Evolutionary conservation across 53 echinoderm and acorn worm species (phyloP).

Genomic region (Temnopleurus reevesii): DNA sequence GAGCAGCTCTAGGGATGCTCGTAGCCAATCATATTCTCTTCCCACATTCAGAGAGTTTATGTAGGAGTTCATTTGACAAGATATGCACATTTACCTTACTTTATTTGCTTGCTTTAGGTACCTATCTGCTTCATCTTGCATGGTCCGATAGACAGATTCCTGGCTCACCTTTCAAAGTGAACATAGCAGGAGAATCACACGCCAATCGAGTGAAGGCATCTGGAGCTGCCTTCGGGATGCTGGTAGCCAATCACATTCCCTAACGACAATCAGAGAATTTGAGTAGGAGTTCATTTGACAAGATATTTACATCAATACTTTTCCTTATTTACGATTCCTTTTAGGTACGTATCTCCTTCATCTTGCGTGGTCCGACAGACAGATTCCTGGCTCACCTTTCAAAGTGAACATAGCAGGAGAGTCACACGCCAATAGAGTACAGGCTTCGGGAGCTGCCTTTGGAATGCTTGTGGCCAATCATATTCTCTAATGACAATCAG

Average conservation of each 20-base stretch:
- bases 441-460: conserved; percentile 66
- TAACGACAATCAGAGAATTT: too few species aligned
- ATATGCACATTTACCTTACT: too few species aligned
- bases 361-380: conserved; percentile 88
- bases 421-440: conserved; percentile 73
- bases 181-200: conserved; percentile 67
- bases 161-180: conserved; percentile 91
- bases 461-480: conserved; percentile 69
- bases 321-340: too few species aligned
- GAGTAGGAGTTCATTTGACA: too few species aligned
- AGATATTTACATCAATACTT: too few species aligned
- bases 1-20: conserved; percentile 70
- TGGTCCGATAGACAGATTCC: conserved; percentile 91
- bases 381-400: conserved; percentile 84
- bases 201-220: conserved; percentile 80
- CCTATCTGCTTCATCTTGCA: conserved; percentile 85
- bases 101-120: conserved; percentile 77
- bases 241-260: conserved; percentile 69
- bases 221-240: conserved; percentile 71
- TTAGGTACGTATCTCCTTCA: conserved; percentile 86
- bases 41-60: too few species aligned
- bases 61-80: too few species aligned
- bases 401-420: conserved; percentile 71
- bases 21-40: conserved; percentile 68
- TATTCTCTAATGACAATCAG: too few species aligned